Conservation (phyloP, 2,888 invertebrate genomes). For the Hyles lineata region DNA sequence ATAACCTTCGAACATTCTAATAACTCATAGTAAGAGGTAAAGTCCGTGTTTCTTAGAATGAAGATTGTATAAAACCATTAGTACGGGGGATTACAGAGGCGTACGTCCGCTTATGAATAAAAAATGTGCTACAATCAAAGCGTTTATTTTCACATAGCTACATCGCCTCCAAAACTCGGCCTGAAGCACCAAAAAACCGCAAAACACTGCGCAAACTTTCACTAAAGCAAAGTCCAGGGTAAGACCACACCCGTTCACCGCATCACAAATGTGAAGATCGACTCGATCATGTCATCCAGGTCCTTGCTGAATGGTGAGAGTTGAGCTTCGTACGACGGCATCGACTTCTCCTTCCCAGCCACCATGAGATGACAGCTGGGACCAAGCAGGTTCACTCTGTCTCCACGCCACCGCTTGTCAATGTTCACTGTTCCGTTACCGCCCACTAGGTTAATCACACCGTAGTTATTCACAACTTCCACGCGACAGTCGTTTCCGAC, state of each 20-base stretch:
- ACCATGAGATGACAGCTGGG: slow-evolving; percentile 68
- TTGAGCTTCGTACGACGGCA: slow-evolving; percentile 69
- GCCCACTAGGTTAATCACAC: slow-evolving; percentile 73
- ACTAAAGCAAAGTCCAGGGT: slow-evolving; percentile 48
- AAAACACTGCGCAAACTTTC: slow-evolving; percentile 33
- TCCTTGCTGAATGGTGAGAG: slow-evolving; percentile 79
- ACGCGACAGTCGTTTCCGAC: slow-evolving; percentile 77
- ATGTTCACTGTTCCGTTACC: slow-evolving; percentile 69
- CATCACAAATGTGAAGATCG: slow-evolving; percentile 79
- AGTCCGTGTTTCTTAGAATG: slow-evolving; percentile 2
- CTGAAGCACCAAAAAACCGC: slow-evolving; percentile 15
- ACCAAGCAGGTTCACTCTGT: slow-evolving; percentile 70
- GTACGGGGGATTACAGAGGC: slow-evolving; percentile 13
- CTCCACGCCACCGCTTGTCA: slow-evolving; percentile 66
- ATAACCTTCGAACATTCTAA: not conserved
- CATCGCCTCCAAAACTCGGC: slow-evolving; percentile 17
- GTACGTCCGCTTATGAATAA: not conserved
- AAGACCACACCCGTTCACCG: slow-evolving; percentile 59
- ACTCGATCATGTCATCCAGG: slow-evolving; percentile 78
- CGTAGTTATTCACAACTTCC: slow-evolving; percentile 71
- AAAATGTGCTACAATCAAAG: slow-evolving; percentile 22
- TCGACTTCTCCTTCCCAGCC: slow-evolving; percentile 68
- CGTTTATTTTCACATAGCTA: slow-evolving; percentile 30
- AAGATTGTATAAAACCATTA: not conserved
- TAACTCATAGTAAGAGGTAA: slow-evolving; percentile 2